phyloP scores from a whole-genome alignment of 2,888 invertebrate species.

The Neria commutata region DNA sequence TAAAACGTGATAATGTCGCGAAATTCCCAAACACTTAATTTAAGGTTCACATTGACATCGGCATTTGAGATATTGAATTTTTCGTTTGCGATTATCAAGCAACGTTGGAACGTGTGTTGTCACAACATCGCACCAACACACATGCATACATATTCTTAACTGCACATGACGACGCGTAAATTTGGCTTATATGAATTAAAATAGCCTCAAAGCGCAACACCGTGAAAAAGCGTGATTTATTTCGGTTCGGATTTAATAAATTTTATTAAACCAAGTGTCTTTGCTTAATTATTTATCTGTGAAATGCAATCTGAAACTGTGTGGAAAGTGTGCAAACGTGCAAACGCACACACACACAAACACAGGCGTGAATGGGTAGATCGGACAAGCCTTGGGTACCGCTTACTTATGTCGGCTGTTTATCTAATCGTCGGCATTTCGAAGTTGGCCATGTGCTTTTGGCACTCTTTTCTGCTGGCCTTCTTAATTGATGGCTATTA shows the following conservation, averaged over 20 bases:
- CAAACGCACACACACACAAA: not conserved
- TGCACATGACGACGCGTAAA: not conserved
- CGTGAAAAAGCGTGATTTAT: not conserved
- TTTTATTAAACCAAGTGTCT: not conserved
- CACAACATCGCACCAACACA: not conserved
- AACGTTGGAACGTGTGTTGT: no score
- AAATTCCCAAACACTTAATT: not conserved
- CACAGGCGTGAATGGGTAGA: no score
- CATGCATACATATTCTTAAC: not conserved
- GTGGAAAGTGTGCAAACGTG: not conserved
- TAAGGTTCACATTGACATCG: not conserved
- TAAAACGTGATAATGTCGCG: no score
- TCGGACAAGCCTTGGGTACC: no score
- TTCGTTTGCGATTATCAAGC: no score
- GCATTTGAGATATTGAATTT: no score
- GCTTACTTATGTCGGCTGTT: conserved; percentile 49
- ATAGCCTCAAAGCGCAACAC: no score
- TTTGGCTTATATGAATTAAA: not conserved
- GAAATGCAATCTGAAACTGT: not conserved
- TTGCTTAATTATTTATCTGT: conserved; percentile 15
- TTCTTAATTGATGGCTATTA: conserved; percentile 51
- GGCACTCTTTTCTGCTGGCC: conserved; percentile 14
- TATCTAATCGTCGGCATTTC: conserved; percentile 54
- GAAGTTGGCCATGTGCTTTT: conserved; percentile 33
- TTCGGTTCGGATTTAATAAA: not conserved